These are phyloP conservation scores for Batillaria attramentaria DNA, from an alignment of 1,140 invertebrate genomes.

Conservation along the genomic window DNA sequence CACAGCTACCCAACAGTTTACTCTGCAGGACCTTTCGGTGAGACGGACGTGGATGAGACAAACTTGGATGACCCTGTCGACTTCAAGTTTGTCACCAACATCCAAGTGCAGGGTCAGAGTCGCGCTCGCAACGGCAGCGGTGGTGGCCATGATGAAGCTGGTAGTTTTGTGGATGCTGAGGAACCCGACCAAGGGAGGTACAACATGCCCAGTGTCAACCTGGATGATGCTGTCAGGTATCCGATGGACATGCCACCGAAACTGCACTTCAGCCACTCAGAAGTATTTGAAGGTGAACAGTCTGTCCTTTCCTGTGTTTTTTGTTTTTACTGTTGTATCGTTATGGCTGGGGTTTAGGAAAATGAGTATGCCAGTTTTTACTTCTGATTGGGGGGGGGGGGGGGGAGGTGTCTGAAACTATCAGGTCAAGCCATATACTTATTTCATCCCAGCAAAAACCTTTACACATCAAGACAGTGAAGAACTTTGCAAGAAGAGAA, in stretches of 20 bases:
- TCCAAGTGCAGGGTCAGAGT: not conserved
- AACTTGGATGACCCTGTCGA: conserved; percentile 43
- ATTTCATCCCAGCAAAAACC: too few species aligned
- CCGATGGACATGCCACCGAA: conserved; percentile 50
- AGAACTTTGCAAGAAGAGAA: too few species aligned
- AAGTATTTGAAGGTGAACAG: conserved; percentile 61
- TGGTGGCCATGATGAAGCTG: conserved; percentile 22
- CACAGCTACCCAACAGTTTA: not conserved
- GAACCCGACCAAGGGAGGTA: conserved; percentile 8
- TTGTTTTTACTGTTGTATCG: too few species aligned
- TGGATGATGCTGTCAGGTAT: conserved; percentile 57
- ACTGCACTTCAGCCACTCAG: conserved; percentile 53
- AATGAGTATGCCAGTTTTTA: too few species aligned
- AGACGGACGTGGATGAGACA: conserved; percentile 33
- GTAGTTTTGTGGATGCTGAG: conserved; percentile 1
- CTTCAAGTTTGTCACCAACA: conserved; percentile 27
- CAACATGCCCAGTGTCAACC: conserved; percentile 38
- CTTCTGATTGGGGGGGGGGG: too few species aligned
- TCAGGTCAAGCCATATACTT: too few species aligned
- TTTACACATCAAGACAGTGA: too few species aligned
- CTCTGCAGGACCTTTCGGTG: not conserved
- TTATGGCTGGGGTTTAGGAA: too few species aligned
- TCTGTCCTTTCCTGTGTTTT: too few species aligned
- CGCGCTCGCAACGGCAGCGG: not conserved
- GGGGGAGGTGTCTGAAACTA: too few species aligned